Evolutionary conservation across 2,113 vertebrate species (phyloP).

Genomic region (Pluvialis apricaria): DNA sequence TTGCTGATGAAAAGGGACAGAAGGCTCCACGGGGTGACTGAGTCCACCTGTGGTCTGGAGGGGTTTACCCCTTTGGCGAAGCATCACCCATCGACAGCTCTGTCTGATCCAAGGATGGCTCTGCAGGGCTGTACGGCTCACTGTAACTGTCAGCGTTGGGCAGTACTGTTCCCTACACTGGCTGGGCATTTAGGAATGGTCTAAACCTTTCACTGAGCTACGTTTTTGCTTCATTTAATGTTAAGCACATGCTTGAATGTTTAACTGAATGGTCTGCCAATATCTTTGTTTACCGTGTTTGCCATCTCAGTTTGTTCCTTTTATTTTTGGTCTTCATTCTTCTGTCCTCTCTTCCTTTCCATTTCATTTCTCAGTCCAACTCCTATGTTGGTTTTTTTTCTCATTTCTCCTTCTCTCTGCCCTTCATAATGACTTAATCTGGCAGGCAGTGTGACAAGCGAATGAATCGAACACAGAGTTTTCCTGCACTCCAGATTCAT

Average conservation of each 20-base stretch:
- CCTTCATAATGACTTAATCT: constrained; percentile 71
- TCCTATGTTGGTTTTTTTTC: neutral
- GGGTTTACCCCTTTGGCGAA: neutral
- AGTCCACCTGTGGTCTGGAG: neutral
- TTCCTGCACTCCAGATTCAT: constrained; percentile 64
- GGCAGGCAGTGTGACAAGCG: constrained; percentile 65
- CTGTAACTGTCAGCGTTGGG: neutral
- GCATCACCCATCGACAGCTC: neutral
- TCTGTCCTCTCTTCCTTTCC: neutral
- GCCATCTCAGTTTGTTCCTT: neutral
- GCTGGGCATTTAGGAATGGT: neutral
- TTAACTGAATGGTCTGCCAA: neutral
- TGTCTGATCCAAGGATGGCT: neutral
- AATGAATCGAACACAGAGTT: constrained; percentile 48
- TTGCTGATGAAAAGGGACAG: neutral
- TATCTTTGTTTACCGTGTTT: neutral
- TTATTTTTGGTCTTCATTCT: neutral
- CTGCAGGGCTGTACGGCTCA: accelerated
- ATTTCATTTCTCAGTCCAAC: neutral
- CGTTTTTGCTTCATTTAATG: neutral
- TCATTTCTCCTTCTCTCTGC: constrained; percentile 58
- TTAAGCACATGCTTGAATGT: neutral
- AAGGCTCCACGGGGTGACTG: accelerated
- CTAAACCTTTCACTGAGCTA: neutral
- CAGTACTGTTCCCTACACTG: neutral